These are phyloP conservation scores for Cardinalis cardinalis DNA, from an alignment of 2,113 vertebrate species.

Conservation along the genomic window DNA sequence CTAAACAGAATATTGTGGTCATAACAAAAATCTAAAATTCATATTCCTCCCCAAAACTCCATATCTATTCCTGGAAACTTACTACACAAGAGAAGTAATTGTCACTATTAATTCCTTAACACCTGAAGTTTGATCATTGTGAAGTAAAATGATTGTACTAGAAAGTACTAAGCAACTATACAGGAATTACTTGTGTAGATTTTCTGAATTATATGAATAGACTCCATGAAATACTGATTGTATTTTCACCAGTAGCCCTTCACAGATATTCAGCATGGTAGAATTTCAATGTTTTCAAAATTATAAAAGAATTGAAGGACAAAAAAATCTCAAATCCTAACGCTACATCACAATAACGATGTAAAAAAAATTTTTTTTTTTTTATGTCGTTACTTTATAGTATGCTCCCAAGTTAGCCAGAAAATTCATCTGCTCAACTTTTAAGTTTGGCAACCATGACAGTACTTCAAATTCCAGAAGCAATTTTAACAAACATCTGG, in stretches of 20 bases:
- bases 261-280: not conserved
- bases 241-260: not conserved
- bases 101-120: constrained; percentile 10
- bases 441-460: not conserved
- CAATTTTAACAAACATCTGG: not conserved
- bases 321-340: not conserved
- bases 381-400: not conserved
- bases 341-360: not conserved
- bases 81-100: not conserved
- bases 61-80: not conserved
- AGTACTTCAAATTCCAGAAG: not conserved
- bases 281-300: not conserved
- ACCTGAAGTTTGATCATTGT: constrained; percentile 22
- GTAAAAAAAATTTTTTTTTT: too few species aligned
- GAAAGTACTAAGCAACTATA: not conserved
- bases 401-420: not conserved
- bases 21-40: not conserved
- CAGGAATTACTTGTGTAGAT: not conserved
- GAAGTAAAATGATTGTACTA: not conserved
- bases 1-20: not conserved
- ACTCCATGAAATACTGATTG: not conserved
- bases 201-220: not conserved
- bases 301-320: not conserved
- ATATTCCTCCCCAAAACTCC: not conserved
- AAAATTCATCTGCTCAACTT: not conserved